phyloP scores from a whole-genome alignment of 2,113 vertebrate genomes.

The Leucosticte australis region DNA sequence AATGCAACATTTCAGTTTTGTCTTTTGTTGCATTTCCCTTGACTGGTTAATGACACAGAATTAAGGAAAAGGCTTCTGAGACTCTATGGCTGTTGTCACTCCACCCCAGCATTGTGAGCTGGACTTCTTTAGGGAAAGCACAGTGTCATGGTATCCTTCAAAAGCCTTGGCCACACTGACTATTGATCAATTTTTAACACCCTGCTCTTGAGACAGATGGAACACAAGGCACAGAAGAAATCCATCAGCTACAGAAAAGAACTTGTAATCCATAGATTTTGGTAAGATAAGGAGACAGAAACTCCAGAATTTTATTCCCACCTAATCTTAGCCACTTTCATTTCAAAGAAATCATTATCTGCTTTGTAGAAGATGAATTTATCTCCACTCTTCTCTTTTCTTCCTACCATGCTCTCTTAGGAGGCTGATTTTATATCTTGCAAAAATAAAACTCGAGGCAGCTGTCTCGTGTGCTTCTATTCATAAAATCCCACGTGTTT shows the following conservation, averaged over 20 bases:
- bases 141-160: neutral
- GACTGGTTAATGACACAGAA: neutral
- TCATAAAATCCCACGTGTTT: neutral
- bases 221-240: neutral
- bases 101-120: neutral
- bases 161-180: neutral
- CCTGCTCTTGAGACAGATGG: neutral
- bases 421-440: neutral
- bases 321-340: neutral
- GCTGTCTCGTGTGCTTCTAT: neutral
- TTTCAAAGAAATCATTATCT: constrained; percentile 15
- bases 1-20: neutral
- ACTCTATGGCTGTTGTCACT: neutral
- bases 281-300: neutral
- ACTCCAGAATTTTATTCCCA: neutral
- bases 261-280: neutral
- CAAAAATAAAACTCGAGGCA: neutral
- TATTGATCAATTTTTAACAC: neutral
- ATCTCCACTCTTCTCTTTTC: neutral
- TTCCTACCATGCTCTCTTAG: neutral
- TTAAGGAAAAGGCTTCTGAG: neutral
- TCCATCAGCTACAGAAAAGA: neutral
- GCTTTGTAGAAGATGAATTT: neutral
- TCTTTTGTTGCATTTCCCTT: neutral
- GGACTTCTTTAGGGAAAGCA: neutral